phyloP scores from a whole-genome alignment of 2,113 vertebrate genomes.

The Aspiorhynchus laticeps region DNA sequence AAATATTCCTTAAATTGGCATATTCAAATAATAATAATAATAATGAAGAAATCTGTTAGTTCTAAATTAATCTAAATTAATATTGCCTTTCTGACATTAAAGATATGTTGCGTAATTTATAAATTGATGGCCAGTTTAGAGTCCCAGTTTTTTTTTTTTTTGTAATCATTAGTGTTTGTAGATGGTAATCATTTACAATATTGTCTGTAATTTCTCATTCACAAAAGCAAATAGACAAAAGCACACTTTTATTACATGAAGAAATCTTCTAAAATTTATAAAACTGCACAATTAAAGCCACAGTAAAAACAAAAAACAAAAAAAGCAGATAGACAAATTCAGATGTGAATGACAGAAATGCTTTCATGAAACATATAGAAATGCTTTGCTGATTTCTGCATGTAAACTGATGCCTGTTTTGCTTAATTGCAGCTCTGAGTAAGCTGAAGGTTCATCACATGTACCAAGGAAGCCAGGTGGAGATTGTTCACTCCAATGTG shows the following conservation, averaged over 20 bases:
- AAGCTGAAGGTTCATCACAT: slow-evolving; percentile 90
- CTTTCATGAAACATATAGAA: neutral
- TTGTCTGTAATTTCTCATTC: neutral
- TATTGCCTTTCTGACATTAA: neutral
- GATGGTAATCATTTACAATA: neutral
- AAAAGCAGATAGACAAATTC: neutral
- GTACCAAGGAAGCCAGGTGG: slow-evolving; percentile 92
- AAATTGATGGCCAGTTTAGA: neutral
- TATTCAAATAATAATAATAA: neutral
- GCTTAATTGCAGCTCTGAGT: slow-evolving; percentile 84
- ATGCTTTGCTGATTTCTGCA: neutral
- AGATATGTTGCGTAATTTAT: neutral
- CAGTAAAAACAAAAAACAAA: neutral
- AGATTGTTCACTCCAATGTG: slow-evolving; percentile 97
- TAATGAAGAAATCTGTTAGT: neutral
- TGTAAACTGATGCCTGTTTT: slow-evolving; percentile 38
- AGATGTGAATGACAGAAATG: neutral
- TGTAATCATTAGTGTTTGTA: neutral
- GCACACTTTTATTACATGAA: neutral
- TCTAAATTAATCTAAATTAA: neutral
- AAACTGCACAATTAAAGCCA: neutral
- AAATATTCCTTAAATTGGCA: neutral
- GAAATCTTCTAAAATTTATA: neutral
- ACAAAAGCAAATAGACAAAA: no score
- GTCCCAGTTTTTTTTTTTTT: neutral